Evolutionary conservation across 1,140 invertebrate genomes (phyloP).

Genomic region (Agraylea sexmaculata): DNA sequence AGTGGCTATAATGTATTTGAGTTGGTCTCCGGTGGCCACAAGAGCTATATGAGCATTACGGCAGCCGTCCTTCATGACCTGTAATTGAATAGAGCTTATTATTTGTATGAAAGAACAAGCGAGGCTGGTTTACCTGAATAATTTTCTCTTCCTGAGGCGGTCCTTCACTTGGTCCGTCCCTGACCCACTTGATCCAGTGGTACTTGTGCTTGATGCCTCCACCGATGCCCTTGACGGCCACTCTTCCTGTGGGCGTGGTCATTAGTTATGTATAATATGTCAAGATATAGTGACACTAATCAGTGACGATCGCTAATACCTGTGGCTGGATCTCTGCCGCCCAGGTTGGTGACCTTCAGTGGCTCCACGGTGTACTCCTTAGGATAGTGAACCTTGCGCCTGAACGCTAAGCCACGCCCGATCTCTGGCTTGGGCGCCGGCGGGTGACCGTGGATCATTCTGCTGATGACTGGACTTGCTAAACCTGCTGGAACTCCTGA

Average conservation of each 20-base stretch:
- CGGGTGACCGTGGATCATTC: background rate
- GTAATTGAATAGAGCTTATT: too few relatives aligned
- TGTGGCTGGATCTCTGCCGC: constrained; percentile 71
- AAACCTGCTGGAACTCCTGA: too few relatives aligned
- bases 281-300: background rate
- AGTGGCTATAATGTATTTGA: constrained; percentile 84
- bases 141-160: constrained; percentile 58
- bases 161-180: constrained; percentile 61
- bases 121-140: too few relatives aligned
- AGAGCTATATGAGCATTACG: constrained; percentile 71
- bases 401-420: constrained; percentile 44
- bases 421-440: constrained; percentile 32
- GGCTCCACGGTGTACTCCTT: constrained; percentile 81
- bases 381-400: constrained; percentile 65
- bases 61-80: constrained; percentile 62
- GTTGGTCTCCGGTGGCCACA: constrained; percentile 58
- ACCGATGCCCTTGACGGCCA: constrained; percentile 78
- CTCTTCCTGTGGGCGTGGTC: constrained; percentile 44
- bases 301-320: constrained; percentile 36
- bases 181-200: constrained; percentile 79
- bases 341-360: constrained; percentile 72
- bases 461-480: too few relatives aligned
- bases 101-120: too few relatives aligned
- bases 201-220: constrained; percentile 90
- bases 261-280: background rate